Conservation (phyloP, 2,888 invertebrate species). For the Lobophora halterata region DNA sequence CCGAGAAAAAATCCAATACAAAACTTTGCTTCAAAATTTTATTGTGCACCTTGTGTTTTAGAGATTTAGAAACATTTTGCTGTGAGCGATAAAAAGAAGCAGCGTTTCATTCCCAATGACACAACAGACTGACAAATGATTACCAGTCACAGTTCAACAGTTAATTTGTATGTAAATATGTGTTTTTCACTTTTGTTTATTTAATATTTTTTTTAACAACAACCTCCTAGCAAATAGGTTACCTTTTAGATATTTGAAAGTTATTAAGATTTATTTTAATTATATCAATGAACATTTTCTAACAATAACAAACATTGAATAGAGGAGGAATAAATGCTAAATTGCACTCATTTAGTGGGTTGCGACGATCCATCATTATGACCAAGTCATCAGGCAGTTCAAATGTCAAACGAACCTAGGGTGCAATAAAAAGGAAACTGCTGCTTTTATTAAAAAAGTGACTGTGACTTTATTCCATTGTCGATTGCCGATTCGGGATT, state of each 20-base stretch:
- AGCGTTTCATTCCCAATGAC: slow-evolving; percentile 63
- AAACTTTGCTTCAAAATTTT: slow-evolving; percentile 23
- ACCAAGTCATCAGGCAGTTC: slow-evolving; percentile 78
- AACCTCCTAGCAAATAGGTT: no score
- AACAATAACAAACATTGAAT: slow-evolving; percentile 67
- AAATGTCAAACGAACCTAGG: slow-evolving; percentile 80
- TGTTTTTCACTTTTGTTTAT: slow-evolving; percentile 44
- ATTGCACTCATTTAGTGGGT: slow-evolving; percentile 79
- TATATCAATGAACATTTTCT: slow-evolving; percentile 37
- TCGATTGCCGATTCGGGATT: slow-evolving; percentile 79
- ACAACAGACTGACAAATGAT: slow-evolving; percentile 73
- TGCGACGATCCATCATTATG: slow-evolving; percentile 76
- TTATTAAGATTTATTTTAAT: no score
- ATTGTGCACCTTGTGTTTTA: slow-evolving; percentile 51
- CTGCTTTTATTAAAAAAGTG: slow-evolving; percentile 80
- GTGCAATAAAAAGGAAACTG: slow-evolving; percentile 77
- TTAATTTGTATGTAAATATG: slow-evolving; percentile 74
- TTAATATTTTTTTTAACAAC: slow-evolving; percentile 35
- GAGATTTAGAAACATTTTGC: slow-evolving; percentile 42
- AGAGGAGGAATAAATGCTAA: slow-evolving; percentile 72
- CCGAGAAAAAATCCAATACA: slow-evolving; percentile 7
- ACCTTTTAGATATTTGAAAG: no score
- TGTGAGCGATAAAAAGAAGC: slow-evolving; percentile 28
- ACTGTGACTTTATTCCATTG: slow-evolving; percentile 81
- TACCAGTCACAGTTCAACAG: slow-evolving; percentile 69